Percentiles rank a stretch among this genome's conserved stretches.
phyloP scores from a whole-genome alignment of 1,140 invertebrate genomes.

The Zaprionus lachaisei region DNA sequence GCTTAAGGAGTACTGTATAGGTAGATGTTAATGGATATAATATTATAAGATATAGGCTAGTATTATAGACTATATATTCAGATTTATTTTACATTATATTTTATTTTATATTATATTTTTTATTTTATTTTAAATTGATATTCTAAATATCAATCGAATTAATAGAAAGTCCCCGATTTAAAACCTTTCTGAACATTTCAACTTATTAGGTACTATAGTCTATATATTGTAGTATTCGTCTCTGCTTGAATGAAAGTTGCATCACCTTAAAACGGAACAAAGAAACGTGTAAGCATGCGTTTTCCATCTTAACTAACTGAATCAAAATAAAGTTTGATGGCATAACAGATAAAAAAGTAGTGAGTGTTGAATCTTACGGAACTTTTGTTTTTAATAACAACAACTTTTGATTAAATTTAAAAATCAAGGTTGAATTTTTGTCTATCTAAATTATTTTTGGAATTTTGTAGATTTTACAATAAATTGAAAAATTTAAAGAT shows the following conservation, averaged over 20 bases:
- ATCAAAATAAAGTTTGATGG: background rate
- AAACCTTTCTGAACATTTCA: too few species aligned
- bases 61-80: too few species aligned
- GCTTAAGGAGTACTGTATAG: too few species aligned
- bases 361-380: background rate
- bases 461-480: background rate
- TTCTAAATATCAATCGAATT: too few species aligned
- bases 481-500: too few species aligned
- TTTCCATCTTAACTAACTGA: background rate
- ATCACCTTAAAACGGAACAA: background rate
- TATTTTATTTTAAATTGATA: too few species aligned
- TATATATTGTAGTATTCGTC: background rate
- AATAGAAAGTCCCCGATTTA: too few species aligned
- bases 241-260: background rate
- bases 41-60: too few species aligned
- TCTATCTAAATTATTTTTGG: background rate
- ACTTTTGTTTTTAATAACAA: background rate
- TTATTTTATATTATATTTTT: too few species aligned
- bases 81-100: too few species aligned
- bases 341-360: background rate
- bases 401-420: background rate
- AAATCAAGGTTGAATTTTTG: background rate
- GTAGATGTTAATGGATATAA: too few species aligned
- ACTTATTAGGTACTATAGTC: too few species aligned
- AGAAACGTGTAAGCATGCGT: constrained; percentile 1